phyloP scores from a whole-genome alignment of 1,140 invertebrate genomes.

The Eubasilissa regina region DNA sequence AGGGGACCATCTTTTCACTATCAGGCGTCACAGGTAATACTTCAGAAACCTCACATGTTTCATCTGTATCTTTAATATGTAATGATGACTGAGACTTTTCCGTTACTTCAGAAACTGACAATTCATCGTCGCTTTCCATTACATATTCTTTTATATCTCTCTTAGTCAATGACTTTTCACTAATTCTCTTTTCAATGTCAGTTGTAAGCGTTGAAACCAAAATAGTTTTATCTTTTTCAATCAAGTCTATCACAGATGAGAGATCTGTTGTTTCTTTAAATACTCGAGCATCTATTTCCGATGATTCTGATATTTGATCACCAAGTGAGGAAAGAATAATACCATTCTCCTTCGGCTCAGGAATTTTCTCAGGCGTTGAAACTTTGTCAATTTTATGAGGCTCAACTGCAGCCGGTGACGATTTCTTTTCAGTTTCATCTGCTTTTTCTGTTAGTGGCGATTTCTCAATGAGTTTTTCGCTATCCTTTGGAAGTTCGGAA shows the following conservation, averaged over 20 bases:
- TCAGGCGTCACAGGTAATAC: no score
- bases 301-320: no score
- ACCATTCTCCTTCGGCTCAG: no score
- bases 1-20: no score
- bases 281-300: not conserved
- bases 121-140: slow-evolving; percentile 23
- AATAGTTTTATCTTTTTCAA: not conserved
- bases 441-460: no score
- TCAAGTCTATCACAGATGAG: not conserved
- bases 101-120: slow-evolving; percentile 32
- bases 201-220: not conserved
- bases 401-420: no score
- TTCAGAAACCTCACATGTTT: no score
- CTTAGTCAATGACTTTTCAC: not conserved
- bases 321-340: no score
- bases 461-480: no score
- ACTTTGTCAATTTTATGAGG: not conserved
- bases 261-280: slow-evolving; percentile 7
- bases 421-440: no score
- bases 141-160: slow-evolving; percentile 10
- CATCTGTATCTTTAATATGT: slow-evolving; percentile 5
- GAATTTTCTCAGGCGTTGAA: not conserved
- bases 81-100: slow-evolving; percentile 27
- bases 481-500: no score
- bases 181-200: not conserved